A percentile compares a stretch with the other conserved stretches of the same genome.
phyloP scores from a whole-genome alignment of 2,113 vertebrate species.

The Oceanodroma tethys region DNA sequence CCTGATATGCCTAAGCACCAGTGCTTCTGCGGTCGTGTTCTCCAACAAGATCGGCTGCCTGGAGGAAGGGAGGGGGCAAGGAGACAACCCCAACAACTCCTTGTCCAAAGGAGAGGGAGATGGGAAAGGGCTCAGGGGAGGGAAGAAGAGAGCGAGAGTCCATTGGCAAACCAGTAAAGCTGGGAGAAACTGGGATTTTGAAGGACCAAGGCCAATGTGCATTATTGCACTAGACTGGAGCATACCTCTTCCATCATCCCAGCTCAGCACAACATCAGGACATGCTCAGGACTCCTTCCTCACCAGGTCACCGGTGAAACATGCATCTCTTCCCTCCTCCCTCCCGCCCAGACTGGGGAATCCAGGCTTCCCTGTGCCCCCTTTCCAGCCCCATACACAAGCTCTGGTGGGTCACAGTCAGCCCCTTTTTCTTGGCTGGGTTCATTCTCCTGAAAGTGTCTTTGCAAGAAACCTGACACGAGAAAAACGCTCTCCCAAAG shows the following conservation, averaged over 20 bases:
- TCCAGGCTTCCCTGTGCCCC: neutral
- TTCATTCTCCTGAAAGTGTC: neutral
- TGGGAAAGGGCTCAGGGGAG: neutral
- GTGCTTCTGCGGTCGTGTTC: neutral
- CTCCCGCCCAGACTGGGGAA: neutral
- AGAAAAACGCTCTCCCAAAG: neutral
- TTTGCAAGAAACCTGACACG: neutral
- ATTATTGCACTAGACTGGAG: neutral
- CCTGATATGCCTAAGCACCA: no score
- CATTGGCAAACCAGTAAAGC: neutral
- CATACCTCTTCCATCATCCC: neutral
- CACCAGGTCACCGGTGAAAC: neutral
- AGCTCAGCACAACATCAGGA: neutral
- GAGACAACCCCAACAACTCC: neutral
- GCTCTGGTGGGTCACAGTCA: neutral
- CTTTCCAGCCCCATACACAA: neutral
- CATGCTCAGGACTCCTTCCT: neutral
- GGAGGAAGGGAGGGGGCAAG: neutral
- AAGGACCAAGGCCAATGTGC: neutral
- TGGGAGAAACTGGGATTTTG: neutral
- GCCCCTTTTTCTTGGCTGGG: neutral
- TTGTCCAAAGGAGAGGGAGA: neutral
- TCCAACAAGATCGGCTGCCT: neutral
- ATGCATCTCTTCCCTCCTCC: neutral
- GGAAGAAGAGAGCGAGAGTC: neutral